Conservation (phyloP, 2,113 vertebrate species). For the Sminthopsis crassicaudata region DNA sequence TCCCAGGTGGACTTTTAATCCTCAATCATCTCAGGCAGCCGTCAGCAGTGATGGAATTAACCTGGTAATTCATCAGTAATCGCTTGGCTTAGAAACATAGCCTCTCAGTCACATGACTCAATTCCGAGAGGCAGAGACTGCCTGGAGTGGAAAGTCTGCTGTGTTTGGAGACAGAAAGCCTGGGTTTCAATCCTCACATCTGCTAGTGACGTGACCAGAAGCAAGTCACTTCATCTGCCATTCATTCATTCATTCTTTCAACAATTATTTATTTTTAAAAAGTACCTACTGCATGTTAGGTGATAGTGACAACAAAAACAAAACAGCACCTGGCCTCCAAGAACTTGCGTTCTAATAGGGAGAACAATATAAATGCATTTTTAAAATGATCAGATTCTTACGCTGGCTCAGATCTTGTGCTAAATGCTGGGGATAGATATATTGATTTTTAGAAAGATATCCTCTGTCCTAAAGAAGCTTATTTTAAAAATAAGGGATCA, state of each 20-base stretch:
- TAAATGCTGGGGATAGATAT: background rate
- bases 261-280: background rate
- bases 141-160: background rate
- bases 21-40: background rate
- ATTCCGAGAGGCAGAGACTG: background rate
- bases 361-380: background rate
- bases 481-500: background rate
- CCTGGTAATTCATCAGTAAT: fast-evolving
- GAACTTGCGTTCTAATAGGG: background rate
- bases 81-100: background rate
- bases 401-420: background rate
- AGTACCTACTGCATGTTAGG: background rate
- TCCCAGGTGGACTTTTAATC: background rate
- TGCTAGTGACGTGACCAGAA: background rate
- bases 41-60: fast-evolving
- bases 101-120: background rate
- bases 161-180: background rate
- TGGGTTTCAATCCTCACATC: background rate
- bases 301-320: background rate
- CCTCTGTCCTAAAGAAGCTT: background rate
- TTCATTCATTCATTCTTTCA: background rate
- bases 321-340: background rate
- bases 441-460: background rate
- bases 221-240: background rate
- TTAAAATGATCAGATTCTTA: background rate